phyloP scores from a whole-genome alignment of 2,888 invertebrate species.

The Aelia acuminata region DNA sequence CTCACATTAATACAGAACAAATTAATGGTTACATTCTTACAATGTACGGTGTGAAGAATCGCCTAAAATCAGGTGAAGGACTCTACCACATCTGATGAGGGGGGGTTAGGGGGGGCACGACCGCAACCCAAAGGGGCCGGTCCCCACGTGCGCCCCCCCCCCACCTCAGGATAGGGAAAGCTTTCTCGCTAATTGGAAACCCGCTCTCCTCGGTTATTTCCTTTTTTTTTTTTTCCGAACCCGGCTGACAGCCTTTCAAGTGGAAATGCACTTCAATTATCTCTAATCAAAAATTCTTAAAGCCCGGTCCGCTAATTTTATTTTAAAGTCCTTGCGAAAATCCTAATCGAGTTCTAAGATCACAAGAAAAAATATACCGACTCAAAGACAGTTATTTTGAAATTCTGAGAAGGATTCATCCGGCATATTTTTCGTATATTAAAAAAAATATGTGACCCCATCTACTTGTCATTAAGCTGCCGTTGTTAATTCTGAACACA shows the following conservation, averaged over 20 bases:
- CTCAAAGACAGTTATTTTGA: not conserved
- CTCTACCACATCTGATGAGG: not conserved
- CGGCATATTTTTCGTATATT: not conserved
- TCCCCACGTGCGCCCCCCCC: not conserved
- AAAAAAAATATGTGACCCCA: no score
- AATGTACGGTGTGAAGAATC: not conserved
- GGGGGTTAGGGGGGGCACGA: not conserved
- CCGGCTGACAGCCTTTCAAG: constrained; percentile 9
- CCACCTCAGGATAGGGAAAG: not conserved
- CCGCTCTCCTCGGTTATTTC: not conserved
- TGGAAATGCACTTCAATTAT: constrained; percentile 38
- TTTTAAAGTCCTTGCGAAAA: not conserved
- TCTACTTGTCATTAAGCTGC: no score
- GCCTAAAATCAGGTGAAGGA: not conserved
- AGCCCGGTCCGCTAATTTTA: constrained; percentile 38
- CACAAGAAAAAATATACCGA: not conserved
- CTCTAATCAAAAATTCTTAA: constrained; percentile 49
- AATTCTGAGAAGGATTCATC: not conserved
- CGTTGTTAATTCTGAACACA: no score
- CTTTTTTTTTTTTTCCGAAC: not conserved
- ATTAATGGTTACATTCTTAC: no score
- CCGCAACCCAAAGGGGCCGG: not conserved
- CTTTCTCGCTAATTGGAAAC: constrained; percentile 44
- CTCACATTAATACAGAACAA: no score
- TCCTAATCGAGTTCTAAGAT: not conserved